Evolutionary conservation across 2,797 vertebrate species (phyloP).

Genomic region (Lacerta agilis): DNA sequence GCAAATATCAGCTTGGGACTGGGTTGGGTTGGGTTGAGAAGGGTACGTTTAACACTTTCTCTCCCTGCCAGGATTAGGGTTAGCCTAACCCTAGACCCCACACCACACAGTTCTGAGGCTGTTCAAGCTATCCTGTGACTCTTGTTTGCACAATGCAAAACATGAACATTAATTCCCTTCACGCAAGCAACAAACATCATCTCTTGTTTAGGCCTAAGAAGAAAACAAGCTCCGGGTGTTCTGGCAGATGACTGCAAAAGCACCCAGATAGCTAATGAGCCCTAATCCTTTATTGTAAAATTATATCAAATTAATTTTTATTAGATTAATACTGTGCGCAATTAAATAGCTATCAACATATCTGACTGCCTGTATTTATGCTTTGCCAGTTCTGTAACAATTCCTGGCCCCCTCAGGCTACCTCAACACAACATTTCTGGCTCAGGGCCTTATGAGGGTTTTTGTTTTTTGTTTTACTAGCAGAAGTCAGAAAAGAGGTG

Average conservation of each 20-base stretch:
- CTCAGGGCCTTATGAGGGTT: too few relatives aligned
- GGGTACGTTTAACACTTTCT: too few relatives aligned
- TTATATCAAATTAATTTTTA: background rate
- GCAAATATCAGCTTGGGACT: background rate
- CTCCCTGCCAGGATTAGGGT: too few relatives aligned
- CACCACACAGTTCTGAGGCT: background rate
- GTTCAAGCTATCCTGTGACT: background rate
- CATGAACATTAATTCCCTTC: background rate
- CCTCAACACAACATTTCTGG: background rate
- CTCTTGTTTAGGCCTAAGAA: background rate
- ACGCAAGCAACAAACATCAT: background rate
- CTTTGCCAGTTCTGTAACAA: background rate
- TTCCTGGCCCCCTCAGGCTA: background rate
- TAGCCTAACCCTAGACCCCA: too few relatives aligned
- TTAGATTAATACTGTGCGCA: background rate
- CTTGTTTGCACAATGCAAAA: background rate
- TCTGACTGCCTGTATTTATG: background rate
- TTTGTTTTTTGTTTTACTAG: too few relatives aligned
- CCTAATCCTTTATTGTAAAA: background rate
- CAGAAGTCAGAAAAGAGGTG: background rate
- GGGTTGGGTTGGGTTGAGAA: too few relatives aligned
- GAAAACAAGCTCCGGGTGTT: background rate
- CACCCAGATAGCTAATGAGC: background rate
- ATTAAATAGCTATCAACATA: slow-evolving; percentile 10
- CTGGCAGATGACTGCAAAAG: background rate